Conservation (phyloP, 2,888 invertebrate species). For the Stenoptilia bipunctidactyla region DNA sequence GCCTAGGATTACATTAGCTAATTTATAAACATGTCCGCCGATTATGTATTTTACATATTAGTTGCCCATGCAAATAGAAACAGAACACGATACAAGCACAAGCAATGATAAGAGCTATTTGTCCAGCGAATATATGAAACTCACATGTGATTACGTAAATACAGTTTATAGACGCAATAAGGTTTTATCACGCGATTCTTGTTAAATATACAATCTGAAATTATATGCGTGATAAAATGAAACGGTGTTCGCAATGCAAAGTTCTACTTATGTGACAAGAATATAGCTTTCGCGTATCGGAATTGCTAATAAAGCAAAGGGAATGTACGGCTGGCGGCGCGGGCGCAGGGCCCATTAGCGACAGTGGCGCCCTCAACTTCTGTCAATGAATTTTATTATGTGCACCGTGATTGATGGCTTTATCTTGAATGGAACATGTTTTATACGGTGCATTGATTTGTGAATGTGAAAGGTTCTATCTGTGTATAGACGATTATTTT, state of each 20-base stretch:
- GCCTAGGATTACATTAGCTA: too few relatives aligned
- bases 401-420: slow-evolving; percentile 1
- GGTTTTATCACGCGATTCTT: slow-evolving; percentile 46
- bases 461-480: too few relatives aligned
- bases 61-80: too few relatives aligned
- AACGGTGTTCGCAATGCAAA: slow-evolving; percentile 31
- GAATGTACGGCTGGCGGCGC: slow-evolving; percentile 48
- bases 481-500: too few relatives aligned
- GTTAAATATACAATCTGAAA: slow-evolving; percentile 35
- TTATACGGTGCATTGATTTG: neutral
- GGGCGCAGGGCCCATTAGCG: slow-evolving; percentile 24
- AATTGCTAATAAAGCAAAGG: slow-evolving; percentile 59
- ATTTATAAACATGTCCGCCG: too few relatives aligned
- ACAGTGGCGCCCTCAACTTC: slow-evolving; percentile 33
- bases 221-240: slow-evolving; percentile 51
- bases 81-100: too few relatives aligned
- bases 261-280: slow-evolving; percentile 52
- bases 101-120: slow-evolving; percentile 27
- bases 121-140: slow-evolving; percentile 56
- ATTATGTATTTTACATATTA: too few relatives aligned
- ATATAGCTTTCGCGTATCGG: slow-evolving; percentile 62
- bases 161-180: slow-evolving; percentile 50
- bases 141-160: slow-evolving; percentile 48
- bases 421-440: slow-evolving; percentile 1
- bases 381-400: slow-evolving; percentile 19